Percentiles rank a stretch among this genome's conserved stretches.
These are phyloP conservation scores for Clusia tigrina DNA, from an alignment of 2,888 invertebrate genomes.

Conservation along the genomic window DNA sequence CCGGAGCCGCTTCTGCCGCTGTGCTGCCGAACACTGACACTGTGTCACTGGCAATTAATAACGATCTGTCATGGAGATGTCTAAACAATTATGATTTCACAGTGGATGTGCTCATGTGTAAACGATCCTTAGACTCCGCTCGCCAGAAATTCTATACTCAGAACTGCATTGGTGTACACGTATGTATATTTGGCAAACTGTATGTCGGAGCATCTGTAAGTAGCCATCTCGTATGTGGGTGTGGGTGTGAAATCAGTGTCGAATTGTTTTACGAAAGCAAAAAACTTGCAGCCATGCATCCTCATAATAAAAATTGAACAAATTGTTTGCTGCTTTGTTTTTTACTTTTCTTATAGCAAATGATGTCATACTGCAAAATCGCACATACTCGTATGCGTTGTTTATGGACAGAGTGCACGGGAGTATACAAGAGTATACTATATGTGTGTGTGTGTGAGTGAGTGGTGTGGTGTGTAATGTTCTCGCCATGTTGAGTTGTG, in stretches of 20 bases:
- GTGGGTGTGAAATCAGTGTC: conserved; percentile 14
- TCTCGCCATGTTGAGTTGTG: neutral
- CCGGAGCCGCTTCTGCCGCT: too few relatives aligned
- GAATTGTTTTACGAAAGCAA: conserved; percentile 2
- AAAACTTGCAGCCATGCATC: neutral
- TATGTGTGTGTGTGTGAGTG: neutral
- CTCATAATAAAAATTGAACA: too few relatives aligned
- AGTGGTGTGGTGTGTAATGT: neutral
- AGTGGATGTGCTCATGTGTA: neutral
- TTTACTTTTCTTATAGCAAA: conserved; percentile 46
- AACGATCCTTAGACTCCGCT: neutral
- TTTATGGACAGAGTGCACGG: neutral
- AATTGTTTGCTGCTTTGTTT: neutral
- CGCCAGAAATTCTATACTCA: too few relatives aligned
- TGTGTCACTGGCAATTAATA: conserved; percentile 44
- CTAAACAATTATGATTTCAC: conserved; percentile 46
- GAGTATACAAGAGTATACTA: neutral
- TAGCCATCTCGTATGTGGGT: neutral
- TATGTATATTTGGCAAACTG: neutral
- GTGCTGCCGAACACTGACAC: too few relatives aligned
- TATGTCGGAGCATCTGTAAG: neutral
- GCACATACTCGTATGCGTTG: conserved; percentile 19
- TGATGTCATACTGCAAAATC: conserved; percentile 56
- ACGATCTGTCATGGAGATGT: conserved; percentile 50
- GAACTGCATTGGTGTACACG: neutral